These are phyloP conservation scores for Hylaeus volcanicus DNA, from an alignment of 1,140 invertebrate genomes.

Conservation along the genomic window DNA sequence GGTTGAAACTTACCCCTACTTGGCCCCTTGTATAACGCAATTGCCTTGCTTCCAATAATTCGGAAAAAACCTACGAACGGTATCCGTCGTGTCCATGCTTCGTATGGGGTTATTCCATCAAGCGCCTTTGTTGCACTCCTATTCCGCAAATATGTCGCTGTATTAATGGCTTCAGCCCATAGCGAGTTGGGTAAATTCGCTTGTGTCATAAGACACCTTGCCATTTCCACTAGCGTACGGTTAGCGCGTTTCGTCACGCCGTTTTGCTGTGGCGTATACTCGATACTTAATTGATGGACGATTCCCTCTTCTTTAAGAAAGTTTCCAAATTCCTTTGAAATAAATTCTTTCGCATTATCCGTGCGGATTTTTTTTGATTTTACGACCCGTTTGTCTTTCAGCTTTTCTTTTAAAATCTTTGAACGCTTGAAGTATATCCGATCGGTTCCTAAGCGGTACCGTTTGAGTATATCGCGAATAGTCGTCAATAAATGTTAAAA, in stretches of 20 bases:
- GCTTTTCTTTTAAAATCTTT: conserved; percentile 30
- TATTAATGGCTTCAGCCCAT: neutral
- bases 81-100: neutral
- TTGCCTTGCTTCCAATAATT: neutral
- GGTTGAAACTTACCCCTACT: neutral
- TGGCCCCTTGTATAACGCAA: neutral
- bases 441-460: conserved; percentile 12
- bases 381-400: conserved; percentile 34
- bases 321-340: conserved; percentile 11
- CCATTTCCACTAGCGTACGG: neutral
- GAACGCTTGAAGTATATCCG: conserved; percentile 29
- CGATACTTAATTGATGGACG: neutral
- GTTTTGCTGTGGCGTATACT: neutral
- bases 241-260: neutral
- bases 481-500: conserved; percentile 3
- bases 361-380: conserved; percentile 32
- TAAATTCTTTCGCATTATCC: conserved; percentile 38
- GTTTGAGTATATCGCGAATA: conserved; percentile 32
- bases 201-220: neutral
- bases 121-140: conserved; percentile 23
- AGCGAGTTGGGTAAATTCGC: neutral
- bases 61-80: neutral
- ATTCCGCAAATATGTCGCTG: conserved; percentile 18
- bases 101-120: neutral
- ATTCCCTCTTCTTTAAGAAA: neutral